phyloP scores from a whole-genome alignment of 2,888 invertebrate species.

The Tinea semifulvella region DNA sequence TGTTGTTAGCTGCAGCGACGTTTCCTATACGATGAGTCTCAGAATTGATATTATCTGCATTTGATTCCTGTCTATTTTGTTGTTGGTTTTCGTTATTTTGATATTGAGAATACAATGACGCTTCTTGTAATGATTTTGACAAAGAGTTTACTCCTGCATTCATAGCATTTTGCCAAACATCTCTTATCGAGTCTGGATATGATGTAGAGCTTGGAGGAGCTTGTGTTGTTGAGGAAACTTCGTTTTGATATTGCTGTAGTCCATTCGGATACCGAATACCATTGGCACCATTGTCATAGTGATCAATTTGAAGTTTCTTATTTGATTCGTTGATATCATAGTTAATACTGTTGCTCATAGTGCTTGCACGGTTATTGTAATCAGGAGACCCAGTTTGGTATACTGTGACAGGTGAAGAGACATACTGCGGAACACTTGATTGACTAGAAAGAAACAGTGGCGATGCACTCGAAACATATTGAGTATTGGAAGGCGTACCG shows the following conservation, averaged over 20 bases:
- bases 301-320: slow-evolving; percentile 50
- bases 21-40: slow-evolving; percentile 44
- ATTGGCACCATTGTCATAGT: slow-evolving; percentile 52
- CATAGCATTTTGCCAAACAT: slow-evolving; percentile 42
- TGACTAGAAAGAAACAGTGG: slow-evolving; percentile 52
- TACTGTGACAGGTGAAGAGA: slow-evolving; percentile 48
- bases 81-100: slow-evolving; percentile 34
- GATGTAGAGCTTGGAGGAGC: slow-evolving; percentile 29
- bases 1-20: slow-evolving; percentile 44
- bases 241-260: slow-evolving; percentile 43
- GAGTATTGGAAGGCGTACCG: slow-evolving; percentile 38
- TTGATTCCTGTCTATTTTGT: slow-evolving; percentile 31
- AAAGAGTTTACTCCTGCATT: slow-evolving; percentile 32
- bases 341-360: slow-evolving; percentile 31
- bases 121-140: slow-evolving; percentile 43
- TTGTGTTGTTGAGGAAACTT: slow-evolving; percentile 40
- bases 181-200: slow-evolving; percentile 36
- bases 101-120: slow-evolving; percentile 33
- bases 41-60: slow-evolving; percentile 31
- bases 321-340: slow-evolving; percentile 37
- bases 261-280: slow-evolving; percentile 45
- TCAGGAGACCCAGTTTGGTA: slow-evolving; percentile 42
- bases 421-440: slow-evolving; percentile 42
- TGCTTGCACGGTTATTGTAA: slow-evolving; percentile 38
- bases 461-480: slow-evolving; percentile 48